phyloP scores from a whole-genome alignment of 2,113 vertebrate species.

The Zonotrichia leucophrys region DNA sequence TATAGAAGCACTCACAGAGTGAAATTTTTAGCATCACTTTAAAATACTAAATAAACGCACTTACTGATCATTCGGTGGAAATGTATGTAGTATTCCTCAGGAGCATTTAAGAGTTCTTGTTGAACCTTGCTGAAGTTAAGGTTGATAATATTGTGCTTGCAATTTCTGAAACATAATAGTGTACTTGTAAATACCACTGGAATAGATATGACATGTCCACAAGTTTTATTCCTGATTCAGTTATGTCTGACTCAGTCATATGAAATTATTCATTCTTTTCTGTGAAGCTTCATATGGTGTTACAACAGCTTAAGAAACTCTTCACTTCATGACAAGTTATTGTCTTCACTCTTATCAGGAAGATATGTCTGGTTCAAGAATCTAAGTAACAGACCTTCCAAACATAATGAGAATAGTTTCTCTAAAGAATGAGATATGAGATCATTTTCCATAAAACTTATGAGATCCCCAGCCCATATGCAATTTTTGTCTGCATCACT shows the following conservation, averaged over 20 bases:
- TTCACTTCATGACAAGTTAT: background rate
- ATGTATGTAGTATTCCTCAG: background rate
- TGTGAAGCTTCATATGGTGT: background rate
- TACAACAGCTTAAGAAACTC: background rate
- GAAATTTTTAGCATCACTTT: background rate
- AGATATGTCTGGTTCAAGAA: background rate
- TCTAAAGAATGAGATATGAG: background rate
- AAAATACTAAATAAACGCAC: background rate
- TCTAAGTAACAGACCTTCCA: background rate
- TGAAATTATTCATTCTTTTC: background rate
- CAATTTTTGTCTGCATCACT: background rate
- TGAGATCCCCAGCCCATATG: fast-evolving
- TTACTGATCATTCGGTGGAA: background rate
- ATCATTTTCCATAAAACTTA: background rate
- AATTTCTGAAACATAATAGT: background rate
- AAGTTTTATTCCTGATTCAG: background rate
- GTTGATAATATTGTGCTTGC: background rate
- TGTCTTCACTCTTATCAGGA: background rate
- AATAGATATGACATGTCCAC: background rate
- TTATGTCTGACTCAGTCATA: background rate
- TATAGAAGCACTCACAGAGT: background rate
- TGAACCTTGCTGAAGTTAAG: background rate
- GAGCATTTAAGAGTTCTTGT: background rate
- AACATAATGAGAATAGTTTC: background rate
- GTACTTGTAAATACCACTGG: background rate